Evolutionary conservation across 1,140 invertebrate genomes (phyloP), one percentile per base, ranked within the genome.

Genomic region (Rhagoletis zephyria): DNA sequence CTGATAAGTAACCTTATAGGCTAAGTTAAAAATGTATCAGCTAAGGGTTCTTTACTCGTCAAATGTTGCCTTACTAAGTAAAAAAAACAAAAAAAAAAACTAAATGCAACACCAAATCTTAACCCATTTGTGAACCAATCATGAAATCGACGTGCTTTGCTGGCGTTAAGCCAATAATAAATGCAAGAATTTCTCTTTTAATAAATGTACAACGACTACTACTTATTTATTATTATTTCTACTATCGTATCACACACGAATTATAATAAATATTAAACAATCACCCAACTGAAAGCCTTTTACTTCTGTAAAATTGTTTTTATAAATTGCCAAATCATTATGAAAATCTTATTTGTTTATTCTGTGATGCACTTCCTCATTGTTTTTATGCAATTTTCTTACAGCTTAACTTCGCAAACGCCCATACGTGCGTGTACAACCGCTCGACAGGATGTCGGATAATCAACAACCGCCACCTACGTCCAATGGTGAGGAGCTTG

Each of bases 401-500:
- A 56, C 74, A 81, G 74, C 48, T 81, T 45, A 3, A 77, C 16
- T n/a, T 10, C 67, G 67, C 48, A 14, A 74, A 74, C 70, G 42
- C 48, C 5, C 45, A 74, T 9, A 16, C 42, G 70, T 30, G 16
- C 48, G 45, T 10, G 3, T 48, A 48, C 74, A 56, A 56, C 48
- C 30, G 30, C n/a, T 86, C 10, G 40, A 6, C 40, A 85, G 67
- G 30, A 92, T 92, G 91, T 90, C 91, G 88, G 90, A 92, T 88
- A 91, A 91, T 87, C 90, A 90, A 67, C 89, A 87, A 30, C 67
- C 88, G 14, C 30, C 88, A 16, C 51, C 59, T n/a, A 5, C 42
- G 12, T 74, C 67, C 12, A 14, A 81, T 0, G 48, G 48, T 0
- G 90, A 88, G 3, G 89, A 91, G 63, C 94, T 97, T 89, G 96